These are phyloP conservation scores for Luscinia luscinia DNA, from an alignment of 2,797 vertebrate species.

Conservation along the genomic window DNA sequence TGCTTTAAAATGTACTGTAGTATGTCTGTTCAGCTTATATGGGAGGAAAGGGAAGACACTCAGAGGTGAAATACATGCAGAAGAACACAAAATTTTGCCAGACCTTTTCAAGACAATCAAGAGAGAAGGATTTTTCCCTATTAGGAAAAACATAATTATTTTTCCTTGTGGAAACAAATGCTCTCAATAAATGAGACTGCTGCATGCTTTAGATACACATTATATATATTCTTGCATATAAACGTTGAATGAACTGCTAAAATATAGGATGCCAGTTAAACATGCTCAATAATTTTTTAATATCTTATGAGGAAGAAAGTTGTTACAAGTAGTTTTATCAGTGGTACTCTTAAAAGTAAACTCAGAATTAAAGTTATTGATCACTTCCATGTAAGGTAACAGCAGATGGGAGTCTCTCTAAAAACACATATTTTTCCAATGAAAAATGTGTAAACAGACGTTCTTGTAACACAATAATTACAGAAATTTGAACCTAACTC, in stretches of 20 bases:
- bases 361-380: neutral
- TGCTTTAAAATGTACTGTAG: neutral
- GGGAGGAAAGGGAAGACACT: neutral
- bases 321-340: neutral
- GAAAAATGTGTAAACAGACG: neutral
- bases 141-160: neutral
- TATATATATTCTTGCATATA: neutral
- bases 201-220: neutral
- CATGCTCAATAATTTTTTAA: neutral
- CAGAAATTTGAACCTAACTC: neutral
- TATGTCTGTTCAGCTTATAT: neutral
- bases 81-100: neutral
- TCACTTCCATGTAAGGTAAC: neutral
- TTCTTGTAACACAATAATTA: neutral
- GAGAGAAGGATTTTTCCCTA: neutral
- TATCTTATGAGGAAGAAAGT: neutral
- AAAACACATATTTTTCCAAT: neutral
- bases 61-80: neutral
- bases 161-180: neutral
- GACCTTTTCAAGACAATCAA: neutral
- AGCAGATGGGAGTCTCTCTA: neutral
- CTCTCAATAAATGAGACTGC: neutral
- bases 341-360: neutral
- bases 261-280: neutral
- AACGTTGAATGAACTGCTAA: neutral